Conservation (phyloP, 2,797 vertebrate genomes). For the Amblyopsis hoosieri region DNA sequence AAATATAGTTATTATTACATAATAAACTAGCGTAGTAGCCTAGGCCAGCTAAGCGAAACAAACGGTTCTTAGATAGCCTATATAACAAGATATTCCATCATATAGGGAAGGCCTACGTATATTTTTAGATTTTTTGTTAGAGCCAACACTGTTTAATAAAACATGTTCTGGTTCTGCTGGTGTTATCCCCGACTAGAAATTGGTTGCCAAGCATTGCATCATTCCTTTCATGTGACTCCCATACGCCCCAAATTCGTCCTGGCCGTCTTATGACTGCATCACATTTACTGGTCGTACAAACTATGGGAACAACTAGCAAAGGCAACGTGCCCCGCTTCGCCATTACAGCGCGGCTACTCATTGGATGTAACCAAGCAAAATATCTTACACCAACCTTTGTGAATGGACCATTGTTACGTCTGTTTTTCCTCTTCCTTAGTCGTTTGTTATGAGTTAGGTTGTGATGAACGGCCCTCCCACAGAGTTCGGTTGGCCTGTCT, state of each 20-base stretch:
- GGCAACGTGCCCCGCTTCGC: conserved; percentile 31
- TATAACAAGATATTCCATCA: conserved; percentile 15
- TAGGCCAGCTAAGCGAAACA: conserved; percentile 59
- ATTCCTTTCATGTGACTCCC: conserved; percentile 90
- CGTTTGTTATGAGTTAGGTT: conserved; percentile 27
- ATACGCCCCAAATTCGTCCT: conserved; percentile 88
- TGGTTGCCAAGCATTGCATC: conserved; percentile 89
- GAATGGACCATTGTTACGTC: conserved; percentile 44
- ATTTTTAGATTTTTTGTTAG: conserved; percentile 81
- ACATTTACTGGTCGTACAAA: conserved; percentile 81
- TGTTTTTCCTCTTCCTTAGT: neutral
- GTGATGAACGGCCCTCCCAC: conserved; percentile 51
- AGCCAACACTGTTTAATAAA: conserved; percentile 87
- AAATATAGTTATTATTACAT: neutral
- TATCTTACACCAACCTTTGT: conserved; percentile 28
- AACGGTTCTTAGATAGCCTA: conserved; percentile 73
- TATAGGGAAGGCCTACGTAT: conserved; percentile 78
- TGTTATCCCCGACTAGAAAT: conserved; percentile 87
- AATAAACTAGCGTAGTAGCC: neutral
- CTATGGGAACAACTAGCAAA: conserved; percentile 64
- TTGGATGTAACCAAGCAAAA: conserved; percentile 85
- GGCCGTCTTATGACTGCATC: conserved; percentile 87
- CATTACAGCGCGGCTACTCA: neutral
- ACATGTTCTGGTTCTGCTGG: conserved; percentile 85
- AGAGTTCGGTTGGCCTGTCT: conserved; percentile 78